A percentile compares a stretch with the other conserved stretches of the same genome.
phyloP scores from a whole-genome alignment of 2,113 vertebrate genomes.

The Amblyopsis rosae region DNA sequence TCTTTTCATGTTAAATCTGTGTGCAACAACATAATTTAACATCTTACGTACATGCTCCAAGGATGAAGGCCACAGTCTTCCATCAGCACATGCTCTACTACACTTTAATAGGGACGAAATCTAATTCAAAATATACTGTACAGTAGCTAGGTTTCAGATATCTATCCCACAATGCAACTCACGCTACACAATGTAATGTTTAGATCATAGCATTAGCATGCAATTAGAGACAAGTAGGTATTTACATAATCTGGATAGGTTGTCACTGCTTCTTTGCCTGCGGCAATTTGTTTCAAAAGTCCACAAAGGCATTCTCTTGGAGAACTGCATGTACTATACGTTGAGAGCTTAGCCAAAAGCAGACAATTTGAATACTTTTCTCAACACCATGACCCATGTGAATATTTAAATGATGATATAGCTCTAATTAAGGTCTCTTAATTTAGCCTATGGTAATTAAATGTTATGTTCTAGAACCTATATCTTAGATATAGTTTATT shows the following conservation, averaged over 20 bases:
- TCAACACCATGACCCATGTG: not conserved
- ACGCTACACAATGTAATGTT: conserved; percentile 70
- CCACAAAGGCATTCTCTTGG: conserved; percentile 40
- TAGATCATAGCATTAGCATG: conserved; percentile 70
- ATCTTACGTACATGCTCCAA: conserved; percentile 16
- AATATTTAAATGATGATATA: too few relatives aligned
- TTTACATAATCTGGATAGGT: conserved; percentile 75
- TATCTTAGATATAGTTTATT: too few relatives aligned
- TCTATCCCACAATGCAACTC: conserved; percentile 53
- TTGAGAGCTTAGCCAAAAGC: not conserved
- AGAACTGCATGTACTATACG: conserved; percentile 43
- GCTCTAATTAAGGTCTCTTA: too few relatives aligned
- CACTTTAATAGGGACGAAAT: conserved; percentile 21
- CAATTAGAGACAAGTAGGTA: conserved; percentile 64
- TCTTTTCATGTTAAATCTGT: conserved; percentile 19
- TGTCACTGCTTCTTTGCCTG: conserved; percentile 59
- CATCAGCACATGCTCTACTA: conserved; percentile 5
- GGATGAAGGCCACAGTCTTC: not conserved
- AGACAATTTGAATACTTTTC: conserved; percentile 14
- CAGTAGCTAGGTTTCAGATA: conserved; percentile 38
- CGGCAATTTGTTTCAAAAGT: conserved; percentile 70
- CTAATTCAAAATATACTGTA: not conserved
- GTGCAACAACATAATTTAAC: conserved; percentile 24
- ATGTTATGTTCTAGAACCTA: too few relatives aligned
- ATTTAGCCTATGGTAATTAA: too few relatives aligned